A percentile compares a stretch with the other conserved stretches of the same genome.
These are phyloP conservation scores for Anarhynchus alexandrinus DNA, from an alignment of 2,113 vertebrate species.

Conservation along the genomic window DNA sequence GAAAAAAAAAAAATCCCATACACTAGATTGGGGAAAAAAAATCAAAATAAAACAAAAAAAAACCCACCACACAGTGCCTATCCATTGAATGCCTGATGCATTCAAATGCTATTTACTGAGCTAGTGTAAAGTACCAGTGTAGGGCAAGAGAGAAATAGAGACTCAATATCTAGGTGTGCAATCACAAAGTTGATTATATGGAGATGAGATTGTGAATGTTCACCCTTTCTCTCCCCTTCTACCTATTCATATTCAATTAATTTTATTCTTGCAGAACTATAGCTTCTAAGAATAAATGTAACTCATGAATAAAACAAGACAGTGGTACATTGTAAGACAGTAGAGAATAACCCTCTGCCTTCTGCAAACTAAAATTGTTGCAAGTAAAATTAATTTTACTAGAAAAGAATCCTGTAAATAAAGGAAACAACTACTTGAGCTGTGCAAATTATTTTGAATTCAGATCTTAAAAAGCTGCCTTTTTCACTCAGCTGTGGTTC, in stretches of 20 bases:
- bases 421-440: not conserved
- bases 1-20: not conserved
- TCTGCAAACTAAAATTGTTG: not conserved
- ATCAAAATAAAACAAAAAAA: not conserved
- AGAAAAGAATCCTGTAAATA: not conserved
- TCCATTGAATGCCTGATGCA: not conserved
- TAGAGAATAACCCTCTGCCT: not conserved
- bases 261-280: not conserved
- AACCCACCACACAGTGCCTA: fast-evolving
- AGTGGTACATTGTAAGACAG: not conserved
- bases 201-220: not conserved
- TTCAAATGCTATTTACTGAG: not conserved
- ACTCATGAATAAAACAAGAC: slow-evolving; percentile 29
- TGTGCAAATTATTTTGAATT: not conserved
- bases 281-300: slow-evolving; percentile 22
- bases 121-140: not conserved
- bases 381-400: not conserved
- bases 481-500: not conserved
- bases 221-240: not conserved
- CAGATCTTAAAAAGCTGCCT: not conserved
- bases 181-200: not conserved
- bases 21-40: fast-evolving
- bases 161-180: not conserved
- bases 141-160: not conserved
- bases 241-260: not conserved